phyloP scores from a whole-genome alignment of 2,113 vertebrate species.

The Phoxinus phoxinus region DNA sequence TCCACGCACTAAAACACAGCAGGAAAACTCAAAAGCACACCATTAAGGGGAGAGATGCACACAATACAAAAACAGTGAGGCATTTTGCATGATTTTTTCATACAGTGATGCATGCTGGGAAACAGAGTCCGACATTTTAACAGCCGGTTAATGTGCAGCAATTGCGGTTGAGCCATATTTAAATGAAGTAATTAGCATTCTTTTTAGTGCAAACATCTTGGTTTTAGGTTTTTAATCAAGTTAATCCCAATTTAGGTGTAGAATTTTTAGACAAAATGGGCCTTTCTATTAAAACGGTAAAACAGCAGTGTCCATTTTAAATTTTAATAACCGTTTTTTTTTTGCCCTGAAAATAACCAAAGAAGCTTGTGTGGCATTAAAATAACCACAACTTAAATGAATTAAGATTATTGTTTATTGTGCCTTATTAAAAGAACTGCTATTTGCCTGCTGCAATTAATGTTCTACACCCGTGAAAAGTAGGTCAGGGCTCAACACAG shows the following conservation, averaged over 20 bases:
- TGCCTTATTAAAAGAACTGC: too few relatives aligned
- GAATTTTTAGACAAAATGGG: not conserved
- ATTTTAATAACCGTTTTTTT: not conserved
- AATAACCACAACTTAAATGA: not conserved
- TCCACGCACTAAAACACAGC: not conserved
- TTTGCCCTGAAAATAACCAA: not conserved
- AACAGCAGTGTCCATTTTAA: too few relatives aligned
- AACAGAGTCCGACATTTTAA: not conserved
- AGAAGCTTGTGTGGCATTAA: not conserved
- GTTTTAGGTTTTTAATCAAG: not conserved
- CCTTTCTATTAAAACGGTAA: too few relatives aligned
- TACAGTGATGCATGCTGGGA: not conserved
- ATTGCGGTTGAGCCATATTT: not conserved
- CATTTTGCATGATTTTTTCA: not conserved
- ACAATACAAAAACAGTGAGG: not conserved
- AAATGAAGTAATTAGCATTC: not conserved
- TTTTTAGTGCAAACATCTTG: not conserved
- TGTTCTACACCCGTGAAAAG: too few relatives aligned
- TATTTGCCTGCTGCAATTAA: too few relatives aligned
- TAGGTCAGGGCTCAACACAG: too few relatives aligned
- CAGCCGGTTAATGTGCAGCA: not conserved
- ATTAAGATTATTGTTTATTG: not conserved
- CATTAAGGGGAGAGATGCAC: not conserved
- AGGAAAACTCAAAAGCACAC: not conserved
- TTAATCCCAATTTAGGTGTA: not conserved